phyloP scores from a whole-genome alignment of 2,113 vertebrate genomes.

The Osmerus mordax region DNA sequence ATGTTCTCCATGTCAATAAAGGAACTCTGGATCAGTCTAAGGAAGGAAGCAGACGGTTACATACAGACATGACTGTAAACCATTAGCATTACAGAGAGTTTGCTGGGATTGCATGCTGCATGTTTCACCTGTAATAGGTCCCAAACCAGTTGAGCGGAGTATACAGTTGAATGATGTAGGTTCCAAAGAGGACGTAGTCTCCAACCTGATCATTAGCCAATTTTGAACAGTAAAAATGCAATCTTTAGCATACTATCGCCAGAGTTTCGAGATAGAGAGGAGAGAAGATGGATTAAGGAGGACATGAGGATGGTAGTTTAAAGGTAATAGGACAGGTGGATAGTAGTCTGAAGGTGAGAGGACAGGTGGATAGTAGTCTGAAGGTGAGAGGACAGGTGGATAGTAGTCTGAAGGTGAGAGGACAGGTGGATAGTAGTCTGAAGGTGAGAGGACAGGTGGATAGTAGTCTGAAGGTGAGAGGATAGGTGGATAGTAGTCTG shows the following conservation, averaged over 20 bases:
- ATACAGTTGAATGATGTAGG: conserved; percentile 92
- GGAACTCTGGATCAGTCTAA: conserved; percentile 60
- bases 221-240: no score
- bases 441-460: background rate
- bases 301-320: background rate
- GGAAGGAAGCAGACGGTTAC: background rate
- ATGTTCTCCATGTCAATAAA: conserved; percentile 68
- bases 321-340: background rate
- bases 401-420: background rate
- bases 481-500: background rate
- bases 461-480: background rate
- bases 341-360: background rate
- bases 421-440: background rate
- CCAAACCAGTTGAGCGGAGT: conserved; percentile 92
- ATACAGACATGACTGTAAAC: no score
- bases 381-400: background rate
- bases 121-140: conserved; percentile 87
- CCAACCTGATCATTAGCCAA: conserved; percentile 65
- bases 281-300: background rate
- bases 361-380: background rate
- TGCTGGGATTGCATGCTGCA: background rate
- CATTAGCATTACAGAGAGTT: background rate
- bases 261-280: background rate
- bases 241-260: no score
- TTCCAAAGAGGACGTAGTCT: conserved; percentile 89